A percentile compares a stretch with the other conserved stretches of the same genome.
Conservation (phyloP, 2,113 vertebrate species). For the Terrapene triunguis region DNA sequence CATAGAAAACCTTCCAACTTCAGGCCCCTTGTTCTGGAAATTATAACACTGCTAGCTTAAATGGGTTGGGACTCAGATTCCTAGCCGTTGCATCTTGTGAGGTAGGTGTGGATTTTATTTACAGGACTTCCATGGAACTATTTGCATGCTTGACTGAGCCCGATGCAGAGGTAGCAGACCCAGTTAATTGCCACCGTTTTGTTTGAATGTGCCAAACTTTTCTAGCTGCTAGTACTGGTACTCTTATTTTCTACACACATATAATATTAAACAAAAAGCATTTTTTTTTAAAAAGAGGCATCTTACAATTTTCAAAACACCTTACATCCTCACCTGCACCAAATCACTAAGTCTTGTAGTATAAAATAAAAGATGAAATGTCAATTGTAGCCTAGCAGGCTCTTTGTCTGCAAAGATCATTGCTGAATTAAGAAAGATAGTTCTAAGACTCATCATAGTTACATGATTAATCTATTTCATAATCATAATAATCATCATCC, state of each 20-base stretch:
- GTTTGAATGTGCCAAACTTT: not conserved
- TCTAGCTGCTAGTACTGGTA: not conserved
- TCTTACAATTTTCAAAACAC: not conserved
- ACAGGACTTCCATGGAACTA: not conserved
- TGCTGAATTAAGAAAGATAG: not conserved
- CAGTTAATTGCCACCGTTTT: not conserved
- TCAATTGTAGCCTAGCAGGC: not conserved
- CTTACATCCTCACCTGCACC: not conserved
- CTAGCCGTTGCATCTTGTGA: not conserved
- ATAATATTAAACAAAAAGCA: not conserved
- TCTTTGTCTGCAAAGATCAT: not conserved
- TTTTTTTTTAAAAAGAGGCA: not conserved
- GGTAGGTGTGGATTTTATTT: constrained; percentile 45
- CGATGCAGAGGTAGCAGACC: not conserved
- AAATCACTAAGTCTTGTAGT: not conserved
- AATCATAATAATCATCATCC: constrained; percentile 85
- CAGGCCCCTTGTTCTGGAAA: rapidly evolving
- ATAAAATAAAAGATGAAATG: constrained; percentile 7
- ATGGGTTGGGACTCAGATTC: not conserved
- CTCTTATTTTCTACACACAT: constrained; percentile 21
- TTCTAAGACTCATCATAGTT: not conserved
- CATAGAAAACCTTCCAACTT: not conserved
- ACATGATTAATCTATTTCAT: constrained; percentile 79
- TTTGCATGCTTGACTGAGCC: constrained; percentile 1
- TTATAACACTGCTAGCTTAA: not conserved